Evolutionary conservation across 53 echinoderm and acorn worm genomes (phyloP), one percentile per base, ranked within the genome.

Genomic region (Temnopleurus reevesii): DNA sequence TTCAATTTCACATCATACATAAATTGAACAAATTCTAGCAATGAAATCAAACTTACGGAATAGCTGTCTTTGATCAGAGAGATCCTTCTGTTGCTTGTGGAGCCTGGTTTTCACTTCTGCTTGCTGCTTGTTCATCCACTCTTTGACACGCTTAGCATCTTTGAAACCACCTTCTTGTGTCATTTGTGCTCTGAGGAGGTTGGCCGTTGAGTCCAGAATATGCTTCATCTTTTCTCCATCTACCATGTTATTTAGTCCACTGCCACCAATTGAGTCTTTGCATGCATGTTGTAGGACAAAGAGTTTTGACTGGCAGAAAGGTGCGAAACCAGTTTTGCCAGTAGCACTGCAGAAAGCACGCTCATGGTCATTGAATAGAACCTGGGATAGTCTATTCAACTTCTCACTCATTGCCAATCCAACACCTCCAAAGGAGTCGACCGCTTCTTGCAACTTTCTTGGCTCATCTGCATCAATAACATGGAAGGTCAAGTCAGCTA

Each of bases 281-380:
- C 55, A 83, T 13, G 83, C 83, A 55, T 83, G 83, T 56, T 56
- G 8, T 5, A 83, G 53, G 35, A 83, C 83, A 35, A 34, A 83
- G 55, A 83, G 27, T 12, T 56, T 83, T 13, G 83, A 83, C 36
- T 83, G 54, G 36, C 83, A 83, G 55, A 83, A 83, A 19, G 83
- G 83, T 35, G 83, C 56, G 21, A 31, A 83, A 18, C 83, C 83
- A 19, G 34, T 1, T 56, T 83, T 83, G 17, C 83, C 83, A 36
- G 83, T 83, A 55, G 83, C 83, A 55, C 83, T 83, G 83, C 83
- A 83, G 83, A 83, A 83, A 33, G 83, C 55, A 15, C 83, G 47
- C 23, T 83, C 83, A 31, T 55, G 51, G 53, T 83, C 83, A 55
- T 55, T 13, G 83, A 83, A 83, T 13, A 83, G 55, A 21, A 83